Percentiles rank a stretch among this genome's conserved stretches.
These are phyloP conservation scores for Neotragus moschatus DNA, from an alignment of 2,113 vertebrate species.

Conservation along the genomic window DNA sequence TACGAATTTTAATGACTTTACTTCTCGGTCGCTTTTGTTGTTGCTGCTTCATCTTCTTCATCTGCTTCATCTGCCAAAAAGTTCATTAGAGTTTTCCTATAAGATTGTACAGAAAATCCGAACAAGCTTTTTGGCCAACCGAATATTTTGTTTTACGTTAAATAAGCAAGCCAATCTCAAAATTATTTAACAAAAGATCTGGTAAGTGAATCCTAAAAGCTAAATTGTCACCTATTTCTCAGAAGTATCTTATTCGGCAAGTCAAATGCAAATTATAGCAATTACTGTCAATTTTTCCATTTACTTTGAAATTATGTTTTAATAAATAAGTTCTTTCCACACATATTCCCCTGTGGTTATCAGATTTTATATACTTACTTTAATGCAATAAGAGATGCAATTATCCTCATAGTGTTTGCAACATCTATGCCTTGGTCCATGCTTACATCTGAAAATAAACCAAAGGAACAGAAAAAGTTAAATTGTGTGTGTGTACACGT, in stretches of 20 bases:
- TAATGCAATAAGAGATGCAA: slow-evolving; percentile 97
- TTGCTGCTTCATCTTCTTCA: neutral
- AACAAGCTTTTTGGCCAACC: neutral
- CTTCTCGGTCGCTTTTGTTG: neutral
- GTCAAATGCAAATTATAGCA: slow-evolving; percentile 33
- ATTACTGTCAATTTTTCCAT: slow-evolving; percentile 36
- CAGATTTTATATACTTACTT: slow-evolving; percentile 86
- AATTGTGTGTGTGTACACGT: neutral
- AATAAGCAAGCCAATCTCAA: slow-evolving; percentile 42
- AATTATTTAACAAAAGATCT: slow-evolving; percentile 25
- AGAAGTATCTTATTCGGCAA: slow-evolving; percentile 55
- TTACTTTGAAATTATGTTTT: slow-evolving; percentile 16
- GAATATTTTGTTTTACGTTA: slow-evolving; percentile 37
- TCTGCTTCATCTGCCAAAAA: neutral
- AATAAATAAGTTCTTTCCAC: slow-evolving; percentile 8
- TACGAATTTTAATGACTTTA: slow-evolving; percentile 38
- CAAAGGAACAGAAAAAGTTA: slow-evolving; percentile 38
- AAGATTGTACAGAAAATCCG: neutral
- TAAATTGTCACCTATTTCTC: slow-evolving; percentile 22
- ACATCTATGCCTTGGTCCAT: slow-evolving; percentile 96
- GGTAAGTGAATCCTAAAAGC: slow-evolving; percentile 2
- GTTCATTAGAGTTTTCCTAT: neutral
- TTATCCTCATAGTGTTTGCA: slow-evolving; percentile 98
- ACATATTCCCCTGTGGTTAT: neutral
- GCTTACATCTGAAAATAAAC: slow-evolving; percentile 90